Evolutionary conservation across 2,113 vertebrate species (phyloP).

Genomic region (Rhinolophus ferrumequinum): DNA sequence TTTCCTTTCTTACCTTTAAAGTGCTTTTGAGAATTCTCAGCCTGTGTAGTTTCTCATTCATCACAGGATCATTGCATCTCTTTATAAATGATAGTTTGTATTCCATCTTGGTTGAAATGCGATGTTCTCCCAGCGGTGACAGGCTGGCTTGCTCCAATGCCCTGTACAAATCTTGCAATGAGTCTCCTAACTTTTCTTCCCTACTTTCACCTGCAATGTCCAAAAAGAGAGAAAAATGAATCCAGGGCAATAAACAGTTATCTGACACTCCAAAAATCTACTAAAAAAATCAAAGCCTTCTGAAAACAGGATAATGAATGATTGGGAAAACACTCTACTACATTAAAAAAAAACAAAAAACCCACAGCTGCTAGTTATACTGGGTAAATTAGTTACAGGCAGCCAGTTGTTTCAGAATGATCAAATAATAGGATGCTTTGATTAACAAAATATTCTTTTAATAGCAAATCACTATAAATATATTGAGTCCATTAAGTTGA

Average conservation of each 20-base stretch:
- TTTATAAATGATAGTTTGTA: conserved; percentile 96
- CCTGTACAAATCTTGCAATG: conserved; percentile 95
- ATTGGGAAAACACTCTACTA: conserved; percentile 57
- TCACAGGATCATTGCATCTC: conserved; percentile 94
- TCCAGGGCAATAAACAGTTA: conserved; percentile 60
- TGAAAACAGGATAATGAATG: conserved; percentile 64
- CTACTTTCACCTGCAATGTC: conserved; percentile 85
- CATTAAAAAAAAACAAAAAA: neutral
- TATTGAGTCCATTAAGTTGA: conserved; percentile 58
- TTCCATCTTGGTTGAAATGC: conserved; percentile 93
- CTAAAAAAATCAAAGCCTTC: conserved; percentile 36
- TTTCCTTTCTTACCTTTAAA: conserved; percentile 93
- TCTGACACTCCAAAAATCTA: conserved; percentile 43
- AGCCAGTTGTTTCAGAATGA: conserved; percentile 60
- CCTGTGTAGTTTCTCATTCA: conserved; percentile 97
- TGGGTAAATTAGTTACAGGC: conserved; percentile 42
- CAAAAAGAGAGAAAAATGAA: conserved; percentile 60
- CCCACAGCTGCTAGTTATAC: conserved; percentile 57
- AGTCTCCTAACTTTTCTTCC: conserved; percentile 92
- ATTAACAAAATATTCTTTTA: conserved; percentile 54
- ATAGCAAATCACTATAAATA: conserved; percentile 58
- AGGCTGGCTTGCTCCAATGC: conserved; percentile 96
- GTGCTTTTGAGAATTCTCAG: conserved; percentile 98
- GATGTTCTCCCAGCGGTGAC: conserved; percentile 92
- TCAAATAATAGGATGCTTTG: conserved; percentile 60